Percentiles rank a stretch among this genome's conserved stretches.
Evolutionary conservation across 2,113 vertebrate species (phyloP).

Genomic region (Muscicapa adusta): DNA sequence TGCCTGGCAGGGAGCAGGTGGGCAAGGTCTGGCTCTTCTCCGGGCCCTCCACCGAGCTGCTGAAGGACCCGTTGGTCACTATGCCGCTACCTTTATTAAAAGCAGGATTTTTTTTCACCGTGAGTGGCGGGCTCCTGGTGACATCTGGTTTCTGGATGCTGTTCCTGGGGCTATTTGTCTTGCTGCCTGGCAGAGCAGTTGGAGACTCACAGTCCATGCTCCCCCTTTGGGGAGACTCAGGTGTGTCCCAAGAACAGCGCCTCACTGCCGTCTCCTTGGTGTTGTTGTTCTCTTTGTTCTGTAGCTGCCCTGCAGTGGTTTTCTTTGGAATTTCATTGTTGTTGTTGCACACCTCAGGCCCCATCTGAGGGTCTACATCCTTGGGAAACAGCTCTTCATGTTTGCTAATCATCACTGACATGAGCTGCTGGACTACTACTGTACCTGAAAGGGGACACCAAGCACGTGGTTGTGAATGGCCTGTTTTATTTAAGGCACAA

Average conservation of each 20-base stretch:
- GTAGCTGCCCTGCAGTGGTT: conserved; percentile 65
- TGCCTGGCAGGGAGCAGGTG: conserved; percentile 73
- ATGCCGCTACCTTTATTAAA: conserved; percentile 96
- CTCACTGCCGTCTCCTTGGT: conserved; percentile 68
- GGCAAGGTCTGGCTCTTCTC: conserved; percentile 82
- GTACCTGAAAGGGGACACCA: conserved; percentile 77
- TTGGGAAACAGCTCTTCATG: conserved; percentile 86
- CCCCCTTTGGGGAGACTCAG: conserved; percentile 80
- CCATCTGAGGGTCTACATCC: conserved; percentile 72
- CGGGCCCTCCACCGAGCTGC: conserved; percentile 79
- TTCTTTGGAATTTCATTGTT: conserved; percentile 83
- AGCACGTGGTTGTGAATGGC: not conserved
- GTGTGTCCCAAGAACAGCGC: conserved; percentile 87
- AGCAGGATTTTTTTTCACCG: conserved; percentile 92
- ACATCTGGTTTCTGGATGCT: conserved; percentile 82
- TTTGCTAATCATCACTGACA: conserved; percentile 93
- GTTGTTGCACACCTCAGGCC: conserved; percentile 80
- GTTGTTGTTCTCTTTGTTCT: conserved; percentile 91
- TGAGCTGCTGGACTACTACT: conserved; percentile 93
- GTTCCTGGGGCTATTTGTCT: conserved; percentile 83
- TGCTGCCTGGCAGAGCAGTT: conserved; percentile 63
- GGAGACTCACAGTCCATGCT: conserved; percentile 79
- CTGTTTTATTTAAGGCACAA: not conserved
- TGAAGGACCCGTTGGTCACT: conserved; percentile 97
- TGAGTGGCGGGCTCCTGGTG: conserved; percentile 86